Percentiles rank a stretch among this genome's conserved stretches.
Evolutionary conservation across 2,797 vertebrate genomes (phyloP).

Genomic region (Urophycis tenuis): DNA sequence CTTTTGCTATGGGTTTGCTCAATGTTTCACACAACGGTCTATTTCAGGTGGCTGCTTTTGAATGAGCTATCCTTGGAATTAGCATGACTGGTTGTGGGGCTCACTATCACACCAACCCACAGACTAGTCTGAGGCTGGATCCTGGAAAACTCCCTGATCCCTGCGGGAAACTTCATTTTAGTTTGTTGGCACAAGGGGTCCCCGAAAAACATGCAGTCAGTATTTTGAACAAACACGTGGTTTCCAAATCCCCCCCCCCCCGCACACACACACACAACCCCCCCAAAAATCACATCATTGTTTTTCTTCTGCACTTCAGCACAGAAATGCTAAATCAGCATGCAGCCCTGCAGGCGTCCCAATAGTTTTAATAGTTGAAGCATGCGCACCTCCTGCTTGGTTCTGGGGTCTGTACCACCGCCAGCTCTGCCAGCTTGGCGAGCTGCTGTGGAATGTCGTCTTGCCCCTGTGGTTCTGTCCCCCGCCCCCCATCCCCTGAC

Average conservation of each 20-base stretch:
- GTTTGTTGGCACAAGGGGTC: not conserved
- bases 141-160: not conserved
- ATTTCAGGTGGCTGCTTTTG: not conserved
- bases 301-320: not conserved
- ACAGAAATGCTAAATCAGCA: constrained; percentile 8
- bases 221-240: not conserved
- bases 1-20: too few species aligned
- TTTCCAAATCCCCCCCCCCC: not conserved
- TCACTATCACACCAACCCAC: not conserved
- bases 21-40: not conserved
- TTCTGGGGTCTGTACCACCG: constrained; percentile 38
- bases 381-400: constrained; percentile 41
- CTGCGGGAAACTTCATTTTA: not conserved
- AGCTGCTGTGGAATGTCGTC: constrained; percentile 38
- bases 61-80: not conserved
- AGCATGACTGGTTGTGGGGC: not conserved
- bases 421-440: constrained; percentile 50
- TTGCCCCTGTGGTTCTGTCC: constrained; percentile 36
- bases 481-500: constrained; percentile 31
- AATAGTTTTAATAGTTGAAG: constrained; percentile 54
- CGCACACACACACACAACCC: too few species aligned
- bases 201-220: not conserved
- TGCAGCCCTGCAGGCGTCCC: constrained; percentile 27
- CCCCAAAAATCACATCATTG: not conserved
- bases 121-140: too few species aligned